phyloP scores from a whole-genome alignment of 92 coral and sea anemone genomes.

The Bergia puertoricense region DNA sequence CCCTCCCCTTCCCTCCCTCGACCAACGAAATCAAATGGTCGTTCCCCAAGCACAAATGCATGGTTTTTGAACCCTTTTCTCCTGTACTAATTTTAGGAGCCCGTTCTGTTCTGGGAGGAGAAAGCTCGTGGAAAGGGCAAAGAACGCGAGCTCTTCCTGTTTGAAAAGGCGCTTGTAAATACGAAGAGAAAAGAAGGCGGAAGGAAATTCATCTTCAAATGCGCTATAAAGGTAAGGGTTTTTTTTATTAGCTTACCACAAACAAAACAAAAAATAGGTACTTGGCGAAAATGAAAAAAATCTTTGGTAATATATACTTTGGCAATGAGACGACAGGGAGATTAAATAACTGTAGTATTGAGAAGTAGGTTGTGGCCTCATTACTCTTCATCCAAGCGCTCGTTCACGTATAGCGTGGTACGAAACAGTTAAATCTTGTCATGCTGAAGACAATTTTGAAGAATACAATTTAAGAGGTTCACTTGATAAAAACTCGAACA shows the following conservation, averaged over 20 bases:
- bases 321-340: too few species aligned
- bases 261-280: not conserved
- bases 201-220: slow-evolving; percentile 80
- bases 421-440: too few species aligned
- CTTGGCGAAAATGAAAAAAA: not conserved
- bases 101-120: slow-evolving; percentile 95
- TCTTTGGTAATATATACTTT: not conserved
- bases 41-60: not conserved
- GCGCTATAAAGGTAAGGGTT: slow-evolving; percentile 72
- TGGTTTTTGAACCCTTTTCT: not conserved
- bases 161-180: slow-evolving; percentile 94
- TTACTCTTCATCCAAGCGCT: too few species aligned
- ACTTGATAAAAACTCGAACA: too few species aligned
- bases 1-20: not conserved
- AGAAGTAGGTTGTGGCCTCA: too few species aligned
- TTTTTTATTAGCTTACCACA: not conserved
- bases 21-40: not conserved
- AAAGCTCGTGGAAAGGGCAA: slow-evolving; percentile 96
- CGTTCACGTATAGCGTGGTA: too few species aligned
- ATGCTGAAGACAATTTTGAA: too few species aligned
- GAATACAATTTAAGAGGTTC: too few species aligned
- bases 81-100: slow-evolving; percentile 59
- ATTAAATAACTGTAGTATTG: too few species aligned
- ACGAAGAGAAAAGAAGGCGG: slow-evolving; percentile 91
- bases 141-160: slow-evolving; percentile 89